Evolutionary conservation across 1,140 invertebrate genomes (phyloP).

Genomic region (Drosophila quadrilineata): DNA sequence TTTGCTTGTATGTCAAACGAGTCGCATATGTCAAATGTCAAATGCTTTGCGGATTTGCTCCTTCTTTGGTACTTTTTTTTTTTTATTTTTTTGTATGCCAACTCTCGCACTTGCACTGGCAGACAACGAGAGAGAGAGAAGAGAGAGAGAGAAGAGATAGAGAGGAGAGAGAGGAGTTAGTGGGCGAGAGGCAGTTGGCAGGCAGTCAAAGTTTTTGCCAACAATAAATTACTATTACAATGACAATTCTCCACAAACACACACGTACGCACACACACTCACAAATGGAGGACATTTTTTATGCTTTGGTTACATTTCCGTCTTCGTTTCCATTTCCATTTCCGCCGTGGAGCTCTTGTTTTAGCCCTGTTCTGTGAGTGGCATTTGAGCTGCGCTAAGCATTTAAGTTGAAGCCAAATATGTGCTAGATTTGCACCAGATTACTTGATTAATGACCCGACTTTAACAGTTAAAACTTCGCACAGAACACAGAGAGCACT

Average conservation of each 20-base stretch:
- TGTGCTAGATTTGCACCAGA: slow-evolving; percentile 45
- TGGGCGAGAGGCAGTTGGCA: no score
- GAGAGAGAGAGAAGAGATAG: no score
- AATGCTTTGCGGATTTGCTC: slow-evolving; percentile 51
- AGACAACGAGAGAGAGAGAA: slow-evolving; percentile 27
- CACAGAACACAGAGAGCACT: no score
- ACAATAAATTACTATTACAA: slow-evolving; percentile 78
- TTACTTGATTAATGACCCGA: slow-evolving; percentile 44
- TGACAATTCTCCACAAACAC: slow-evolving; percentile 53
- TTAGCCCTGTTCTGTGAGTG: slow-evolving; percentile 8
- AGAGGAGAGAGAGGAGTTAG: no score
- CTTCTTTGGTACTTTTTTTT: not conserved
- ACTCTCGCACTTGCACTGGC: not conserved
- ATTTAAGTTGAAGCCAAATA: slow-evolving; percentile 45
- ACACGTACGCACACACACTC: not conserved
- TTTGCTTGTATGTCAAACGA: slow-evolving; percentile 75
- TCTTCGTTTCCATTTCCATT: slow-evolving; percentile 15
- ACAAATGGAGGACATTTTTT: slow-evolving; percentile 41
- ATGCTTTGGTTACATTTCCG: slow-evolving; percentile 59
- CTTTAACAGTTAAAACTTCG: not conserved
- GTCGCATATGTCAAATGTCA: slow-evolving; percentile 69
- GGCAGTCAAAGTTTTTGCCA: slow-evolving; percentile 48
- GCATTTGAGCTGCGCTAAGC: slow-evolving; percentile 29
- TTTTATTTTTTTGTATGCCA: not conserved
- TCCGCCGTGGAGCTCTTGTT: slow-evolving; percentile 6